phyloP scores from a whole-genome alignment of 2,113 vertebrate species.

The Siniperca chuatsi region DNA sequence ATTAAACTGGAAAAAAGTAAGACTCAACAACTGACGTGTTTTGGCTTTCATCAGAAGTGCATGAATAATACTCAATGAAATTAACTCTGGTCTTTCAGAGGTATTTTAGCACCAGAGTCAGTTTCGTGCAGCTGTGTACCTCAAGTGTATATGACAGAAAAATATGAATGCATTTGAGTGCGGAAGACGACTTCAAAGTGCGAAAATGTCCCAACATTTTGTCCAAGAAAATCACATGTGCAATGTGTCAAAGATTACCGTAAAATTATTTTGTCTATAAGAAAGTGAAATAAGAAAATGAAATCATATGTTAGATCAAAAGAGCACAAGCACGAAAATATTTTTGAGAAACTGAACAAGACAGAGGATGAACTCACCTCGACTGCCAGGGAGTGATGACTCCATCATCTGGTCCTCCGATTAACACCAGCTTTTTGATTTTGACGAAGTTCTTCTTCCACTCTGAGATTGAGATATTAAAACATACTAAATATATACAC shows the following conservation, averaged over 20 bases:
- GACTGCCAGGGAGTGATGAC: slow-evolving; percentile 95
- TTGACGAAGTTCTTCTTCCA: slow-evolving; percentile 93
- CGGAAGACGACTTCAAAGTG: neutral
- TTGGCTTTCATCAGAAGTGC: neutral
- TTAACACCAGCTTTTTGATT: slow-evolving; percentile 88
- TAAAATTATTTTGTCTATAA: neutral
- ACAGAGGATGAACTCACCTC: slow-evolving; percentile 78
- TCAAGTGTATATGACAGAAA: neutral
- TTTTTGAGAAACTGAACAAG: no score
- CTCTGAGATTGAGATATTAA: slow-evolving; percentile 70
- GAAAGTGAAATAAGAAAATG: neutral
- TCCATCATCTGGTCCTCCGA: slow-evolving; percentile 92
- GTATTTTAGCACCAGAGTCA: neutral
- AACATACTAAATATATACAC: neutral
- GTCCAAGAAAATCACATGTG: neutral
- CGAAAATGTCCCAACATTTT: neutral
- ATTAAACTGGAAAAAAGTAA: neutral
- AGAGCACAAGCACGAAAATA: neutral
- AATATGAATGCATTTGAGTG: neutral
- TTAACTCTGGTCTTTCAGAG: neutral
- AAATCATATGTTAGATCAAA: neutral
- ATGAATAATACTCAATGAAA: neutral
- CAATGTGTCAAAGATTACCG: neutral
- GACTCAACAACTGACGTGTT: neutral
- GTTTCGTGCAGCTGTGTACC: neutral